Evolutionary conservation across 2,113 vertebrate species (phyloP), one percentile per base, ranked within the genome.

Genomic region (Cinclus cinclus): DNA sequence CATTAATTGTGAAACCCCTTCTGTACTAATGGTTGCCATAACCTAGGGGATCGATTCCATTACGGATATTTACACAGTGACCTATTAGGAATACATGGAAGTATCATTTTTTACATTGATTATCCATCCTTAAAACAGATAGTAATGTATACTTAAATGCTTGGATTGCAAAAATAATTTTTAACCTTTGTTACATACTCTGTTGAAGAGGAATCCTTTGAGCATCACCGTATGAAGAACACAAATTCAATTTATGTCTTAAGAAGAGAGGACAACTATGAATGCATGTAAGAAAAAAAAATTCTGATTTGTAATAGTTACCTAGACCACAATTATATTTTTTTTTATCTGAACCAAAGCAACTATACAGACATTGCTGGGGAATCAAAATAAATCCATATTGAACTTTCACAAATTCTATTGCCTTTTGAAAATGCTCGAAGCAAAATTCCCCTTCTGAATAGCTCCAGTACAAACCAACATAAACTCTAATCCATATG

Each of bases 1-100:
- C 59, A 97, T 94, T 95, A 92, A 97, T 97, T 91, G 85, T 96
- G 91, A 97, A 97, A 93, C 59, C 27, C 82, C 82, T 67, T 96
- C 91, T 89, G 60, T 93, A 96, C 95, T 96, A 97, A 97, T 97
- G 92, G 77, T 94, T 96, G 83, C 91, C 83, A 95, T 69, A 70
- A 94, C 67, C 92, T 90, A 81, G 84, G 69, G 73, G 90, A 98
- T 98, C 97, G 94, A 97, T 98, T 96, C 92, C 94, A 97, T 97
- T 97, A 97, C 83, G 91, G 96, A 97, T 98, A 98, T 97, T 98
- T 98, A 98, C 96, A 95, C 95, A 97, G 87, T 55, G 77, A 97
- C 96, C 96, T 92, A 96, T 95, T 95, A 95, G 94, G 89, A 95
- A 97, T 96, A 97, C 95, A 97, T 25, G 50, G 85, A 96, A 84